These are phyloP conservation scores for Solea solea DNA, from an alignment of 2,113 vertebrate genomes.

Conservation along the genomic window DNA sequence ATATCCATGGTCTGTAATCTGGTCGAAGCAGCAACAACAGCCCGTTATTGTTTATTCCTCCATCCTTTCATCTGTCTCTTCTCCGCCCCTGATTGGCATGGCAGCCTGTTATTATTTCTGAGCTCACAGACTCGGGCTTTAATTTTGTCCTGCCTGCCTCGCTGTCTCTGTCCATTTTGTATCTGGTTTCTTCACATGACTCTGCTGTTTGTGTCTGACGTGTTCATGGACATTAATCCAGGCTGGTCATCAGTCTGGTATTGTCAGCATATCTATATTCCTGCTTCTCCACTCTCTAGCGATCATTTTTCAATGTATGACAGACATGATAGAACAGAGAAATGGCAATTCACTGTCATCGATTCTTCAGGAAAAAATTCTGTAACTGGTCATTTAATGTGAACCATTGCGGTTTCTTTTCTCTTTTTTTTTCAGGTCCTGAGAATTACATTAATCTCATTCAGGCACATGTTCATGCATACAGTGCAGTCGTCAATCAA, in stretches of 20 bases:
- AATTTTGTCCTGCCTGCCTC: conserved; percentile 45
- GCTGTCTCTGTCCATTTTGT: conserved; percentile 34
- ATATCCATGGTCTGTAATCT: conserved; percentile 43
- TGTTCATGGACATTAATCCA: not conserved
- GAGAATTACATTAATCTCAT: not conserved
- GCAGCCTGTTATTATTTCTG: conserved; percentile 62
- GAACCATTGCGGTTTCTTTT: conserved; percentile 13
- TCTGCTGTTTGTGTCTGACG: not conserved
- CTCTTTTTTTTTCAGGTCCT: not conserved
- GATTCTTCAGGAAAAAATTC: not conserved
- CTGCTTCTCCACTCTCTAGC: not conserved
- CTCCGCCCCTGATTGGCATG: conserved; percentile 44
- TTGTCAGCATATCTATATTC: not conserved
- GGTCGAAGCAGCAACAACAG: conserved; percentile 35
- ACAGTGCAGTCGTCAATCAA: conserved; percentile 48
- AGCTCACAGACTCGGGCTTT: conserved; percentile 58
- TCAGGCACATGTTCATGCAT: conserved; percentile 20
- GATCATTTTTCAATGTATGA: not conserved
- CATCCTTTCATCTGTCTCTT: conserved; percentile 32
- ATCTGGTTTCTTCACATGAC: conserved; percentile 9
- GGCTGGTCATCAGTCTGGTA: not conserved
- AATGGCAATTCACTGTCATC: not conserved
- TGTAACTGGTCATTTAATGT: conserved; percentile 10
- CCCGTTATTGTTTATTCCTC: conserved; percentile 45
- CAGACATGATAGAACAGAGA: not conserved